Conservation (phyloP, 2,113 vertebrate genomes). For the Macrotis lagotis region DNA sequence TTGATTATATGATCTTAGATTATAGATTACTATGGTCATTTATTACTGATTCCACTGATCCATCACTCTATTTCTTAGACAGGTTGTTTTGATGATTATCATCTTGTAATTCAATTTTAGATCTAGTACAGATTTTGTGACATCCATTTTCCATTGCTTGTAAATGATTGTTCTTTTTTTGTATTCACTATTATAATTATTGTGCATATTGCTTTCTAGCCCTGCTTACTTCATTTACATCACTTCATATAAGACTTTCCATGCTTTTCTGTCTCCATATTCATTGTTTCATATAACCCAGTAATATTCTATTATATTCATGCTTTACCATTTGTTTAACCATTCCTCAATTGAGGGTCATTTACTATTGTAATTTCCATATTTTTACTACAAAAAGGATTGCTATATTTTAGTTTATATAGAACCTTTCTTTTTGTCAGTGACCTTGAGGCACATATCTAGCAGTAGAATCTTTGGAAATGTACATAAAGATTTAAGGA, state of each 20-base stretch:
- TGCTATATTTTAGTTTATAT: conserved; percentile 22
- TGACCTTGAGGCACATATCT: not conserved
- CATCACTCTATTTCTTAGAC: no score
- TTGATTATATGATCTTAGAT: no score
- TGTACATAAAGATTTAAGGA: not conserved
- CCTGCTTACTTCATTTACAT: not conserved
- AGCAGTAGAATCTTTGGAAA: not conserved
- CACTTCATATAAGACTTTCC: not conserved
- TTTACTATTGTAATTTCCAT: not conserved
- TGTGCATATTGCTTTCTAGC: not conserved
- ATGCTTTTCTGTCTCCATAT: not conserved
- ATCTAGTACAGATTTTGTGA: not conserved
- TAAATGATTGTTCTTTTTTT: not conserved
- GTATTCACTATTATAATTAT: not conserved
- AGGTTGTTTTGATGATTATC: no score
- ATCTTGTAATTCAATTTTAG: not conserved
- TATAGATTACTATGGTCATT: no score
- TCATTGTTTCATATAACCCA: not conserved
- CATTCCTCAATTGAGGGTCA: not conserved
- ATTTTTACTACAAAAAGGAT: conserved; percentile 8
- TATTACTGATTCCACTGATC: no score
- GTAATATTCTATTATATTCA: not conserved
- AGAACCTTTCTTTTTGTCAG: not conserved
- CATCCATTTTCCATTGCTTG: not conserved
- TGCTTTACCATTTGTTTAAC: conserved; percentile 2